These are phyloP conservation scores for Ceratina calcarata DNA, from an alignment of 1,140 invertebrate species.

Conservation along the genomic window DNA sequence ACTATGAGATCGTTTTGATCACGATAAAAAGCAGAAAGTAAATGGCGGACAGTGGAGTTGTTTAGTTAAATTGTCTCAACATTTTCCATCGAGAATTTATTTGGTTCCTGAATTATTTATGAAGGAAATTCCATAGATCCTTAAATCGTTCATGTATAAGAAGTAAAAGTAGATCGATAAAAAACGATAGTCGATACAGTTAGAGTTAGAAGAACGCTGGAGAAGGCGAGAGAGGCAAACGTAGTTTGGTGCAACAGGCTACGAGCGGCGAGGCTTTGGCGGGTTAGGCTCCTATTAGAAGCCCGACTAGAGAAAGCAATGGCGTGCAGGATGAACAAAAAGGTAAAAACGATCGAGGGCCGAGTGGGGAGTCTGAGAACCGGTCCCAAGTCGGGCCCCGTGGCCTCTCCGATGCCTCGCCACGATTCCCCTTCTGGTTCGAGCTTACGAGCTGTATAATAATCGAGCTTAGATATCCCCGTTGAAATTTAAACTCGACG, in stretches of 20 bases:
- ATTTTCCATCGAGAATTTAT: too few species aligned
- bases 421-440: conserved; percentile 12
- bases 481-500: not conserved
- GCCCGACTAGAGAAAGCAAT: conserved; percentile 66
- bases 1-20: not conserved
- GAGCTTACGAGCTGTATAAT: conserved; percentile 40
- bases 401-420: conserved; percentile 31
- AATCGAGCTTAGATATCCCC: not conserved
- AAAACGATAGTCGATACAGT: too few species aligned
- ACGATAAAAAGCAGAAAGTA: not conserved
- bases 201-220: not conserved
- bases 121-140: too few species aligned
- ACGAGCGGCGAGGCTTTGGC: conserved; percentile 50
- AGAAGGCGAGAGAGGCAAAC: not conserved
- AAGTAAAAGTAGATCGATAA: too few species aligned
- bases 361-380: conserved; percentile 38
- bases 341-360: conserved; percentile 31
- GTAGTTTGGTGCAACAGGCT: conserved; percentile 27
- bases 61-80: too few species aligned
- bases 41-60: not conserved
- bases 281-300: conserved; percentile 63
- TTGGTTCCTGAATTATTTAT: too few species aligned
- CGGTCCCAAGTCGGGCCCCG: conserved; percentile 39
- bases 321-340: conserved; percentile 53
- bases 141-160: too few species aligned